These are phyloP conservation scores for Dicaeum eximium DNA, from an alignment of 2,113 vertebrate species.

Conservation along the genomic window DNA sequence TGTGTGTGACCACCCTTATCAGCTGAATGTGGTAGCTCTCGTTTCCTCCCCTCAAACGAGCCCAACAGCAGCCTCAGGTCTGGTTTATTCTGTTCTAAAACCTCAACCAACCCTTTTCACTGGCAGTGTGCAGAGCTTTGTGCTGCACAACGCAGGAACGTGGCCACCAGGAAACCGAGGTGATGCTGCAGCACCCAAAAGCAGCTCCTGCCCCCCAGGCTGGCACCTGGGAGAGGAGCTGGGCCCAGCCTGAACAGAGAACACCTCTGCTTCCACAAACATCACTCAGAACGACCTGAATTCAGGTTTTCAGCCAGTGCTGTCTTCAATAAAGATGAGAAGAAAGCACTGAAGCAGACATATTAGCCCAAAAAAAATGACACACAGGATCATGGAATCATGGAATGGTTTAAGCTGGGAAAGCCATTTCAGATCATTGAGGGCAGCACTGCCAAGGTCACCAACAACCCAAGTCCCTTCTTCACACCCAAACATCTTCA, in stretches of 20 bases:
- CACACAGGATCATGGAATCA: not conserved
- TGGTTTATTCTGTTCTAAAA: not conserved
- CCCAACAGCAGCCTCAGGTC: not conserved
- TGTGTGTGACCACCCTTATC: not conserved
- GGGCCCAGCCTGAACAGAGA: accelerated
- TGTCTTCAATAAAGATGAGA: not conserved
- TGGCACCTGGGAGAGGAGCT: not conserved
- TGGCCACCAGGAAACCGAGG: not conserved
- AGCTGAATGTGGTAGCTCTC: not conserved
- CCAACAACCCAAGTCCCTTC: not conserved
- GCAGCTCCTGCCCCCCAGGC: not conserved
- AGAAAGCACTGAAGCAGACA: not conserved
- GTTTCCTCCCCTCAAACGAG: not conserved
- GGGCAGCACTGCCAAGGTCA: not conserved
- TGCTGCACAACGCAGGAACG: accelerated
- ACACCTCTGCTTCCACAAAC: not conserved
- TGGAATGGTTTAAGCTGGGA: not conserved
- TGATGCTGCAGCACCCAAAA: not conserved
- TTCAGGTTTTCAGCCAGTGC: not conserved
- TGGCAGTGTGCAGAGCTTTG: not conserved
- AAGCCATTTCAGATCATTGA: accelerated
- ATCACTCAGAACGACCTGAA: not conserved
- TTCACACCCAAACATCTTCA: not conserved
- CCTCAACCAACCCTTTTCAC: too few species aligned
- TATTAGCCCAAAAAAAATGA: not conserved